phyloP scores from a whole-genome alignment of 2,888 invertebrate species.

The Thymelicus lineola region DNA sequence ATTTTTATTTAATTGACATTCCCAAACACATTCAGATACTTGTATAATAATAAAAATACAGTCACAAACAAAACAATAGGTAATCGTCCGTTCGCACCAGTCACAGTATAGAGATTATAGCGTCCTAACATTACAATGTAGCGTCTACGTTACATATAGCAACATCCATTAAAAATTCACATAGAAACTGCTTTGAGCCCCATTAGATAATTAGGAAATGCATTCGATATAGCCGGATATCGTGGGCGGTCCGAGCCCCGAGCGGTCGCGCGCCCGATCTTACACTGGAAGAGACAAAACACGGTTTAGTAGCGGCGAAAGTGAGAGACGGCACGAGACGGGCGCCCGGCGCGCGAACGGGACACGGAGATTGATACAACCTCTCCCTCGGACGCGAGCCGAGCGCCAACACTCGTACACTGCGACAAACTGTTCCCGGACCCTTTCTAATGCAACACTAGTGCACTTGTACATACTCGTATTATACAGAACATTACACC shows the following conservation, averaged over 20 bases:
- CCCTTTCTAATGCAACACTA: too few species aligned
- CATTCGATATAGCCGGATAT: constrained; percentile 54
- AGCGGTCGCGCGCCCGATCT: constrained; percentile 48
- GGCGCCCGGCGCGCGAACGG: not conserved
- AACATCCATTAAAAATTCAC: constrained; percentile 77
- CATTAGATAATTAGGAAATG: constrained; percentile 69
- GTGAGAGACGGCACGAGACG: not conserved
- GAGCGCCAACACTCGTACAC: not conserved
- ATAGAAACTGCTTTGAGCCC: constrained; percentile 82
- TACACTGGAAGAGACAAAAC: constrained; percentile 69
- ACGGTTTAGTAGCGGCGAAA: constrained; percentile 36
- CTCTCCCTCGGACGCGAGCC: constrained; percentile 12
- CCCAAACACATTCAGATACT: constrained; percentile 46
- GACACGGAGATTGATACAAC: constrained; percentile 23
- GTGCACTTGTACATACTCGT: too few species aligned
- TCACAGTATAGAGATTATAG: constrained; percentile 62
- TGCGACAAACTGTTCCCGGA: too few species aligned
- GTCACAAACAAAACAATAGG: constrained; percentile 49
- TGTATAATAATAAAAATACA: constrained; percentile 58
- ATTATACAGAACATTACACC: too few species aligned
- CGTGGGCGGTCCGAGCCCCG: not conserved
- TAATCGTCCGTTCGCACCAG: constrained; percentile 40
- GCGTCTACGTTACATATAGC: constrained; percentile 51
- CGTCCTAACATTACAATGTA: constrained; percentile 49
- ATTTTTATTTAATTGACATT: constrained; percentile 70